A percentile compares a stretch with the other conserved stretches of the same genome.
Evolutionary conservation across 2,113 vertebrate species (phyloP).

Genomic region (Xiphophorus couchianus): DNA sequence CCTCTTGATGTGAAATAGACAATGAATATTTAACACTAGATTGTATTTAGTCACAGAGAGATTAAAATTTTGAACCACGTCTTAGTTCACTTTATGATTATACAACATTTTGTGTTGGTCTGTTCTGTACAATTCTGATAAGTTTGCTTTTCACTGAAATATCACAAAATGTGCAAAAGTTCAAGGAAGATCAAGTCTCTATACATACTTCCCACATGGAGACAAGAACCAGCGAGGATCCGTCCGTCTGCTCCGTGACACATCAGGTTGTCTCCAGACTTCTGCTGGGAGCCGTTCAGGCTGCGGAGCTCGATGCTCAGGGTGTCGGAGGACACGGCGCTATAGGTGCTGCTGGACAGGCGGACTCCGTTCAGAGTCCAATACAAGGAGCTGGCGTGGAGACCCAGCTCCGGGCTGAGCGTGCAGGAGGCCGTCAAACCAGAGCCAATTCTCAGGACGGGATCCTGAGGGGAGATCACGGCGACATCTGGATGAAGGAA

Average conservation of each 20-base stretch:
- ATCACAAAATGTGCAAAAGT: background rate
- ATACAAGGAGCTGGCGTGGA: slow-evolving; percentile 83
- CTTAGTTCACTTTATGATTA: too few species aligned
- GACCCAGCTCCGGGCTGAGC: slow-evolving; percentile 76
- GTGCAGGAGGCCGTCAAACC: slow-evolving; percentile 88
- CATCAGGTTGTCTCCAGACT: slow-evolving; percentile 93
- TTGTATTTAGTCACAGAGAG: too few species aligned
- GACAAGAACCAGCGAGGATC: slow-evolving; percentile 91
- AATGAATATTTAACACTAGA: too few species aligned
- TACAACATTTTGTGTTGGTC: too few species aligned
- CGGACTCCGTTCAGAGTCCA: slow-evolving; percentile 91
- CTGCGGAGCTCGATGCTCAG: slow-evolving; percentile 83
- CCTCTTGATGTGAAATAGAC: too few species aligned
- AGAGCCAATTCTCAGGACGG: slow-evolving; percentile 88
- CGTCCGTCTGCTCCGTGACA: slow-evolving; percentile 87
- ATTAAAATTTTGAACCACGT: too few species aligned
- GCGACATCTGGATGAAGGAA: slow-evolving; percentile 82
- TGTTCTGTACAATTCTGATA: too few species aligned
- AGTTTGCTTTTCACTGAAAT: background rate
- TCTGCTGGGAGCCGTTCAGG: slow-evolving; percentile 92
- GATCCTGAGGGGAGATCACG: slow-evolving; percentile 88
- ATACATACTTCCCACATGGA: slow-evolving; percentile 92
- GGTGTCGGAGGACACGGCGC: slow-evolving; percentile 71
- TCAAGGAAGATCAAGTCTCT: background rate
- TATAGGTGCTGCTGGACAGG: slow-evolving; percentile 82